Percentiles rank a stretch among this genome's conserved stretches.
These are phyloP conservation scores for Parasteatoda lunata DNA, from an alignment of 2,888 invertebrate species.

Conservation along the genomic window DNA sequence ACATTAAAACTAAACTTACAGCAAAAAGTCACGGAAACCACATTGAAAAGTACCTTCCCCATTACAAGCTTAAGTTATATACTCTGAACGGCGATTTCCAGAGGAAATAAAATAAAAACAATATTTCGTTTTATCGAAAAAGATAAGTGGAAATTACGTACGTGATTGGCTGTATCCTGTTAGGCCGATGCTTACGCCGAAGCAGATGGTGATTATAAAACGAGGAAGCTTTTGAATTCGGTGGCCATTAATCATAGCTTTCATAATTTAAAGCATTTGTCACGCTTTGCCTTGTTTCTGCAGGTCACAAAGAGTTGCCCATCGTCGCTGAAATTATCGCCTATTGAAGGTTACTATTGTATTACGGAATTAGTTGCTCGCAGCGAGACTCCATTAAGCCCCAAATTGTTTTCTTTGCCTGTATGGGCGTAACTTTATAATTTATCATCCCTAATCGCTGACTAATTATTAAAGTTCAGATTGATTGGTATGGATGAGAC, in stretches of 20 bases:
- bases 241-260: conserved; percentile 43
- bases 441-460: no score
- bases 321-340: conserved; percentile 5
- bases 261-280: conserved; percentile 27
- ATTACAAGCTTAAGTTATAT: neutral
- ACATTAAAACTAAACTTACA: conserved; percentile 24
- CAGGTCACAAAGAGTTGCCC: conserved; percentile 17
- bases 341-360: neutral
- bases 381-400: no score
- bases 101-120: neutral
- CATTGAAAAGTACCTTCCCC: neutral
- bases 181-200: neutral
- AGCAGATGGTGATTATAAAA: conserved; percentile 56
- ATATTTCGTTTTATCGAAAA: conserved; percentile 4
- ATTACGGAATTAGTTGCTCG: no score
- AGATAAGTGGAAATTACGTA: conserved; percentile 35
- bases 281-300: neutral
- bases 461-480: no score
- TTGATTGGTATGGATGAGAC: no score
- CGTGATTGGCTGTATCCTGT: conserved; percentile 44
- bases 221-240: conserved; percentile 29
- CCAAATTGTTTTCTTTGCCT: no score
- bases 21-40: neutral
- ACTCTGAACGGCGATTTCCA: neutral
- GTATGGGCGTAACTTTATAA: no score